Base-by-base conservation (phyloP, 1,140 invertebrate species). In the Pogonognathellus flavescens region DNA sequence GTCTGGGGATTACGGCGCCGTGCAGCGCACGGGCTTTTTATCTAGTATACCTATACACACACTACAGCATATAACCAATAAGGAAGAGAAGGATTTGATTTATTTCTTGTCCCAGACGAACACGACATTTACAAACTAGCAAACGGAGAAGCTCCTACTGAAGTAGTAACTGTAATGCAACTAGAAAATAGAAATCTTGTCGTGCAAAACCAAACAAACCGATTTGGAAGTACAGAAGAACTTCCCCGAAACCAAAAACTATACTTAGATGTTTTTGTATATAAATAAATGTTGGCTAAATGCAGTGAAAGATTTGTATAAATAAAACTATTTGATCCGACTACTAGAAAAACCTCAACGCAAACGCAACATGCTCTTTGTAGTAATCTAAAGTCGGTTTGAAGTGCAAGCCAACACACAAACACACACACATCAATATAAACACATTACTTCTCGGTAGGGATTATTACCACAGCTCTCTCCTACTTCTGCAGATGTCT, bases 71-170 rank as follows among this genome's bases (percentile, higher is more conserved):
- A 41, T 41, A 41, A 41, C 31, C n/a, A n/a, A n/a, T n/a, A n/a
- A n/a, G n/a, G n/a, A n/a, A n/a, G n/a, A n/a, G n/a, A 76, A 76
- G 31, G 70, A 76, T 76, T 76, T 76, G 70, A 76, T 76, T 76
- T 76, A 76, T 76, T 76, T 76, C 70, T 49, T 49, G 25, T 76
- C 70, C 25, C 70, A 76, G 70, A 49, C 41, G 70, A 76, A 76
- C 70, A 76, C 70, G 70, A 76, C 70, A 76, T 76, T 76, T 76
- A 76, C 70, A 76, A 76, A 76, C 14, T 76, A 76, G 70, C 22
- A 76, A 76, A 49, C 31, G 31, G 41, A 76, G 41, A 50, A n/a
- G 41, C 31, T 14, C 2, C 53, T n/a, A n/a, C 70, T 25, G 70
- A 13, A 49, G n/a, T 50, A n/a, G n/a, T n/a, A 57, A 57, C 53